Evolutionary conservation across 2,113 vertebrate species (phyloP).

Genomic region (Odobenus rosmarus): DNA sequence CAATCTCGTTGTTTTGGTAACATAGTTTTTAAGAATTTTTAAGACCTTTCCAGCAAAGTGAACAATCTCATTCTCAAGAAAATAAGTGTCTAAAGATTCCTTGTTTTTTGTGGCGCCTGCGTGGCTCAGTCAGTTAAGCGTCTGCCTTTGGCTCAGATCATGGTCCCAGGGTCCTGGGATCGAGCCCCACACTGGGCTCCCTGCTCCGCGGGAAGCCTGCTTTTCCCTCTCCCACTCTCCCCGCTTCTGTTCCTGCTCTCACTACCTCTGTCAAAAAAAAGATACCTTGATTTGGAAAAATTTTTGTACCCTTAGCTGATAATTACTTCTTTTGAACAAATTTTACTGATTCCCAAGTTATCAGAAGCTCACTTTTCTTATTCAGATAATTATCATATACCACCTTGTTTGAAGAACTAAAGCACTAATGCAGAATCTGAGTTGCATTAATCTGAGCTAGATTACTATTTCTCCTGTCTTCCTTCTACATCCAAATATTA

Average conservation of each 20-base stretch:
- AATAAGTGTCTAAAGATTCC: neutral
- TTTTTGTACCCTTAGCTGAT: fast-evolving
- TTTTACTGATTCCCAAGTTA: neutral
- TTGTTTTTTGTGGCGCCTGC: neutral
- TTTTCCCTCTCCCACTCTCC: too few species aligned
- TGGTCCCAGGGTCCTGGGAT: too few species aligned
- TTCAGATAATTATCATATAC: neutral
- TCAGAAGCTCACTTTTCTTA: neutral
- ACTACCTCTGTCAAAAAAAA: too few species aligned
- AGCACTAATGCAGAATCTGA: neutral
- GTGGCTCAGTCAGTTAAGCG: too few species aligned
- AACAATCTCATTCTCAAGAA: neutral
- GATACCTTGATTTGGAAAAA: neutral
- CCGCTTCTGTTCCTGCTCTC: too few species aligned
- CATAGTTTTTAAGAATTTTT: neutral
- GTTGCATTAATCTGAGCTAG: neutral
- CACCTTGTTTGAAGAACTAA: neutral
- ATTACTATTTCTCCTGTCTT: neutral
- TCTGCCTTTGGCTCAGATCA: too few species aligned
- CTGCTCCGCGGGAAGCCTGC: too few species aligned
- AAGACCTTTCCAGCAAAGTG: neutral
- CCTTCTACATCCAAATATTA: neutral
- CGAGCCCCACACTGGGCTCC: too few species aligned
- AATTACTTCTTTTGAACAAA: neutral
- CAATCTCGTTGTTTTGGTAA: neutral